Percentiles rank a stretch among this genome's conserved stretches.
Conservation (phyloP, 2,888 invertebrate genomes). For the Tetragnatha montana region DNA sequence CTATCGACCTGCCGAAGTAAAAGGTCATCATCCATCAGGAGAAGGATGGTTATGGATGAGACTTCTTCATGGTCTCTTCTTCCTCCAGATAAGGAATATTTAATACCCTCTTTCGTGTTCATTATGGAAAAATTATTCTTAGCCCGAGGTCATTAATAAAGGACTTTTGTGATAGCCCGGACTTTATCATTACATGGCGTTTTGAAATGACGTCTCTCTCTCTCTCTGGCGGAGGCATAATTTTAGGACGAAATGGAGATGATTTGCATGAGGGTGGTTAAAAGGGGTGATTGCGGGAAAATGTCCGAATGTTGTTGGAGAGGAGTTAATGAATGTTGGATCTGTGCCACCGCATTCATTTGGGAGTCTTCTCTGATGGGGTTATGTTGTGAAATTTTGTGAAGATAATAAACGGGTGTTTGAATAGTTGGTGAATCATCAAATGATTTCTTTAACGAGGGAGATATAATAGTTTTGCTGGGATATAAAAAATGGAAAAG, state of each 20-base stretch:
- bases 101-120: conserved; percentile 25
- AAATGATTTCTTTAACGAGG: no score
- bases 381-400: no score
- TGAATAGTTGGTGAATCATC: no score
- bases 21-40: conserved; percentile 41
- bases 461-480: no score
- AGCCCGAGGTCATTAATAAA: conserved; percentile 60
- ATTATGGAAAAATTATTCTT: conserved; percentile 27
- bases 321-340: no score
- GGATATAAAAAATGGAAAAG: no score
- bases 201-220: background rate
- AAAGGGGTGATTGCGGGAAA: no score
- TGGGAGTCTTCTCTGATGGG: no score
- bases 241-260: background rate
- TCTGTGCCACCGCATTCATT: no score
- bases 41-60: conserved; percentile 53
- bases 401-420: no score
- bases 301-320: no score
- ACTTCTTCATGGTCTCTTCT: conserved; percentile 40
- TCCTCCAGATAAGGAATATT: conserved; percentile 39
- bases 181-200: conserved; percentile 27
- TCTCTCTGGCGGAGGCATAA: background rate
- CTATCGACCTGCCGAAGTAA: conserved; percentile 3
- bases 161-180: background rate
- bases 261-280: background rate